Evolutionary conservation across 2,888 invertebrate genomes (phyloP).

Genomic region (Mimachlamys varia): DNA sequence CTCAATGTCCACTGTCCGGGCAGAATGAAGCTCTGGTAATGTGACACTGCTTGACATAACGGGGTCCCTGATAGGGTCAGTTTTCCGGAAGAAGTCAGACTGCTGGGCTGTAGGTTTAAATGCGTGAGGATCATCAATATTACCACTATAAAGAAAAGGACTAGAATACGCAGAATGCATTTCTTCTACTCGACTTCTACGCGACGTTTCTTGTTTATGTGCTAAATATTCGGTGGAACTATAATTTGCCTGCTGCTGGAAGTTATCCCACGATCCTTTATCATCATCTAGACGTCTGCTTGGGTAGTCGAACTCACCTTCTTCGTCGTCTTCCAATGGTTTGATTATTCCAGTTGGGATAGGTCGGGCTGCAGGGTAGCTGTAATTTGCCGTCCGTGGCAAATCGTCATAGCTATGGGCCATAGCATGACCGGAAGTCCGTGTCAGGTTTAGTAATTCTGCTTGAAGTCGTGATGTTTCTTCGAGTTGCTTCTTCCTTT

Average conservation of each 20-base stretch:
- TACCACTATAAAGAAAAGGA: slow-evolving; percentile 61
- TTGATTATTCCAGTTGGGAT: slow-evolving; percentile 78
- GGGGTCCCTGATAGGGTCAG: slow-evolving; percentile 63
- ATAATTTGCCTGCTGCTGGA: slow-evolving; percentile 65
- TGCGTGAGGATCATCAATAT: slow-evolving; percentile 60
- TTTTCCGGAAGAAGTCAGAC: slow-evolving; percentile 60
- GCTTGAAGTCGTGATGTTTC: slow-evolving; percentile 83
- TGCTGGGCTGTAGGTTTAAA: slow-evolving; percentile 56
- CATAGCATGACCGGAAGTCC: slow-evolving; percentile 68
- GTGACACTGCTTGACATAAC: slow-evolving; percentile 73
- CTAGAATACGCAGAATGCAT: slow-evolving; percentile 61
- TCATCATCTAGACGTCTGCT: slow-evolving; percentile 53
- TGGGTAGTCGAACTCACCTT: slow-evolving; percentile 59
- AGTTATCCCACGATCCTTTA: slow-evolving; percentile 54
- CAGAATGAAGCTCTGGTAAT: slow-evolving; percentile 72
- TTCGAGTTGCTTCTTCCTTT: slow-evolving; percentile 85
- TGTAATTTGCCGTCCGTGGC: slow-evolving; percentile 60
- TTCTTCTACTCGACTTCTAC: slow-evolving; percentile 68
- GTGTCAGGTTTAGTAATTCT: slow-evolving; percentile 81
- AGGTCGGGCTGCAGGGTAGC: slow-evolving; percentile 58
- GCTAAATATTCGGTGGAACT: slow-evolving; percentile 79
- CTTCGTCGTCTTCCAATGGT: slow-evolving; percentile 79
- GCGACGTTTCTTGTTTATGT: slow-evolving; percentile 78
- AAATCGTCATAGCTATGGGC: slow-evolving; percentile 76
- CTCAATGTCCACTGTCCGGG: slow-evolving; percentile 69